A percentile compares a stretch with the other conserved stretches of the same genome.
These are phyloP conservation scores for Melangyna quadrimaculata DNA, from an alignment of 2,888 invertebrate species.

Conservation along the genomic window DNA sequence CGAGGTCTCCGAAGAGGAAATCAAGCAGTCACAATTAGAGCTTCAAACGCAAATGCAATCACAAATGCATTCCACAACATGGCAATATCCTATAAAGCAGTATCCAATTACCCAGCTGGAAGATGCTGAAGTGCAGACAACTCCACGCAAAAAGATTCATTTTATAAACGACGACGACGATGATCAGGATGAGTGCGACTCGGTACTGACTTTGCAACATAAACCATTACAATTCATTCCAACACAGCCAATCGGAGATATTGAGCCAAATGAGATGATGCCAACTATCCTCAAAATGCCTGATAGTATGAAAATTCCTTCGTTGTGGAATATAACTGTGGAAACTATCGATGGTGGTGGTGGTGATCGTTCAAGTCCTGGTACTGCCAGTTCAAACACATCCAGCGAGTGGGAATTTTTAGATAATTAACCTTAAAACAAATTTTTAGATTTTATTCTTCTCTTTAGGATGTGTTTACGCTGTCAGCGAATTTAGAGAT, in stretches of 20 bases:
- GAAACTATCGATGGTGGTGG: conserved; percentile 78
- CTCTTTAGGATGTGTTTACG: not conserved
- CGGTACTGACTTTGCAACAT: not conserved
- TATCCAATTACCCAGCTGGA: conserved; percentile 72
- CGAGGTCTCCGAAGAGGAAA: conserved; percentile 75
- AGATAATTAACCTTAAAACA: conserved; percentile 75
- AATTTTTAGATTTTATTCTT: conserved; percentile 15
- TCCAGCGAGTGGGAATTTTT: conserved; percentile 81
- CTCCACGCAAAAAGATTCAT: conserved; percentile 74
- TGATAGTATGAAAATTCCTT: conserved; percentile 83
- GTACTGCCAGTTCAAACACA: conserved; percentile 74
- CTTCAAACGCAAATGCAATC: conserved; percentile 50
- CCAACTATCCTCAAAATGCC: conserved; percentile 76
- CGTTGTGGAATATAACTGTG: conserved; percentile 81
- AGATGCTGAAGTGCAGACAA: conserved; percentile 77
- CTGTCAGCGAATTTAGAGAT: not conserved
- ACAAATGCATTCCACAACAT: conserved; percentile 42
- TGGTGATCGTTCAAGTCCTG: conserved; percentile 38
- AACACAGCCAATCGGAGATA: conserved; percentile 68
- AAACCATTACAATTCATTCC: conserved; percentile 74
- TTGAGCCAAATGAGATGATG: conserved; percentile 60
- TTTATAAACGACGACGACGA: conserved; percentile 63
- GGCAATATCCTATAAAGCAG: conserved; percentile 53
- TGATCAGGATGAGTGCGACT: conserved; percentile 50
- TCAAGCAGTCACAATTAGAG: conserved; percentile 71